phyloP scores from a whole-genome alignment of 2,888 invertebrate genomes.

The Penaeus monodon region DNA sequence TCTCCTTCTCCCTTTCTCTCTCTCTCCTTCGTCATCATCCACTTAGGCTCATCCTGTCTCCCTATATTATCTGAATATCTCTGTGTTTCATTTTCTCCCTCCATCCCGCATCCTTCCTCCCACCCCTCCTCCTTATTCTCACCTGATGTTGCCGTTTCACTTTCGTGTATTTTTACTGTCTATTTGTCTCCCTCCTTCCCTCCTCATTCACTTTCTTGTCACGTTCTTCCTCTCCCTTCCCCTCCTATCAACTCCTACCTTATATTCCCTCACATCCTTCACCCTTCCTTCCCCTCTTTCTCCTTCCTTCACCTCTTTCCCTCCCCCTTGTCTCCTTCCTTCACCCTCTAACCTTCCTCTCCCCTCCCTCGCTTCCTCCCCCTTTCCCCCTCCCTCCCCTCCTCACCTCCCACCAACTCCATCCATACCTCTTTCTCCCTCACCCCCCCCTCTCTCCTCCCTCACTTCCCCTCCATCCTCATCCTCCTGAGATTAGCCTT shows the following conservation, averaged over 20 bases:
- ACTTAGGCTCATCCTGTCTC: no score
- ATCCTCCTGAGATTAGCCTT: no score
- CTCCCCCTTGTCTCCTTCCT: neutral
- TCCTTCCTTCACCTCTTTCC: neutral
- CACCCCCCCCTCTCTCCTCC: no score
- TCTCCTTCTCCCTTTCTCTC: neutral
- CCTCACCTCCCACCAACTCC: neutral
- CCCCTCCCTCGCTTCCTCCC: neutral
- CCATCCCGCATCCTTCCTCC: no score
- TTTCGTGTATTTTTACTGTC: no score
- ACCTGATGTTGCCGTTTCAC: no score
- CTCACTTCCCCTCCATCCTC: no score
- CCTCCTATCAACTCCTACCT: conserved; percentile 59
- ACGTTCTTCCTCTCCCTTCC: conserved; percentile 43
- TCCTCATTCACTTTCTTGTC: neutral
- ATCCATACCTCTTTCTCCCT: neutral
- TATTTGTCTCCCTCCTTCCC: neutral
- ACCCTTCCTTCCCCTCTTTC: neutral
- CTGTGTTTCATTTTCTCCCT: no score
- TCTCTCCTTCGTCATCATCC: neutral
- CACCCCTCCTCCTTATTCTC: no score
- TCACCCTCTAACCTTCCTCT: no score
- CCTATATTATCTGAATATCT: no score
- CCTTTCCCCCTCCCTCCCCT: neutral
- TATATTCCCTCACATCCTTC: neutral